A percentile compares a stretch with the other conserved stretches of the same genome.
Evolutionary conservation across 2,113 vertebrate genomes (phyloP).

Genomic region (Macroglossus sobrinus): DNA sequence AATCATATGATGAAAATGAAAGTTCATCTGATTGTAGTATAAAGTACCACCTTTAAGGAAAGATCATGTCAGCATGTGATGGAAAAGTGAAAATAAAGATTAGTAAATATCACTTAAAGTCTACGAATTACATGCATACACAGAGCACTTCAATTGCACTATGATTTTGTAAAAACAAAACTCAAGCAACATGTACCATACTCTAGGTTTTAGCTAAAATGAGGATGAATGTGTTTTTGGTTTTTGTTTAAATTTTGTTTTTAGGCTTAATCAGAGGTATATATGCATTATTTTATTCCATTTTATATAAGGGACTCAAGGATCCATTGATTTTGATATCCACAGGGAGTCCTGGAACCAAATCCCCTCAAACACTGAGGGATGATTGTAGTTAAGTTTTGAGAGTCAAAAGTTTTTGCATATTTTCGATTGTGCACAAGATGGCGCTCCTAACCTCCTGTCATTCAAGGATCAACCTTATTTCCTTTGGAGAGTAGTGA

Average conservation of each 20-base stretch:
- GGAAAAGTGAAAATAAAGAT: not conserved
- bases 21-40: not conserved
- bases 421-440: too few species aligned
- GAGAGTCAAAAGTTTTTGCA: too few species aligned
- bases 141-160: not conserved
- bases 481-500: not conserved
- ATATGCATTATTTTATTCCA: not conserved
- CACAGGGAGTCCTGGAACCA: not conserved
- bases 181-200: not conserved
- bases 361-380: too few species aligned
- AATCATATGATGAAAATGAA: not conserved
- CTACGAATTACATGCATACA: not conserved
- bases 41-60: not conserved
- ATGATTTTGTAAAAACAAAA: not conserved
- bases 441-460: too few species aligned
- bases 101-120: not conserved
- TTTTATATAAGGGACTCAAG: not conserved
- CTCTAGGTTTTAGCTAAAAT: not conserved
- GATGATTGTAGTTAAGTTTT: too few species aligned
- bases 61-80: not conserved
- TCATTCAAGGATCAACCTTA: too few species aligned
- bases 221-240: not conserved
- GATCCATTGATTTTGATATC: not conserved
- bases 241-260: slow-evolving; percentile 25
- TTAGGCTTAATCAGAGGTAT: not conserved